Conservation (phyloP, 2,888 invertebrate species). For the Andrena camellia region DNA sequence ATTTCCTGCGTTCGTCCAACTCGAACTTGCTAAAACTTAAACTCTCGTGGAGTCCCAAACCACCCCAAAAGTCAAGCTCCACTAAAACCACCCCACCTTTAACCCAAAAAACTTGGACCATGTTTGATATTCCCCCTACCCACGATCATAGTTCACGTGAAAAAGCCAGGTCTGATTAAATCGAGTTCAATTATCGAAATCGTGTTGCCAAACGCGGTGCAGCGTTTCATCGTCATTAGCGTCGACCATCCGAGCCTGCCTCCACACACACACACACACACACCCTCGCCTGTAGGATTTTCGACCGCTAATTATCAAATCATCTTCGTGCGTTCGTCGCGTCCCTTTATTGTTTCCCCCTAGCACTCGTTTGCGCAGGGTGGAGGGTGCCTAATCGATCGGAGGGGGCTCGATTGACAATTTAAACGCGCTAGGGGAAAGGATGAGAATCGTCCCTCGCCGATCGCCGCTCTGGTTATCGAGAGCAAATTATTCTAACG, state of each 20-base stretch:
- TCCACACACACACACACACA: background rate
- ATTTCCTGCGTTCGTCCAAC: background rate
- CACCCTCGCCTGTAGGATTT: slow-evolving; percentile 14
- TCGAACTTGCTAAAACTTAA: no score
- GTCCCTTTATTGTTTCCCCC: slow-evolving; percentile 21
- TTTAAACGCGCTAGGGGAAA: background rate
- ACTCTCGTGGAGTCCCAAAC: no score
- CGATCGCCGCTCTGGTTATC: background rate
- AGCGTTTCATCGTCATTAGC: slow-evolving; percentile 44
- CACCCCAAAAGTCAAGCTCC: no score
- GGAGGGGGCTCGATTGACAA: background rate
- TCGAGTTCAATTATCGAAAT: slow-evolving; percentile 50
- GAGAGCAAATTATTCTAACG: background rate
- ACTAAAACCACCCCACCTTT: no score
- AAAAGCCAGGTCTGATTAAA: slow-evolving; percentile 48
- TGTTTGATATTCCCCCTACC: no score
- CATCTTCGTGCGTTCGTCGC: slow-evolving; percentile 5
- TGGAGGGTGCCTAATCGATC: slow-evolving; percentile 3
- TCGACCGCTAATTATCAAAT: slow-evolving; percentile 55
- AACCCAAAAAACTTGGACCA: no score
- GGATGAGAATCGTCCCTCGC: background rate
- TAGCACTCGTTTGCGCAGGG: background rate
- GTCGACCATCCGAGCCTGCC: slow-evolving; percentile 30
- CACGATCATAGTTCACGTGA: background rate
- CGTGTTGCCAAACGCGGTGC: slow-evolving; percentile 29